These are phyloP conservation scores for Orthosia gothica DNA, from an alignment of 2,888 invertebrate genomes.

Conservation along the genomic window DNA sequence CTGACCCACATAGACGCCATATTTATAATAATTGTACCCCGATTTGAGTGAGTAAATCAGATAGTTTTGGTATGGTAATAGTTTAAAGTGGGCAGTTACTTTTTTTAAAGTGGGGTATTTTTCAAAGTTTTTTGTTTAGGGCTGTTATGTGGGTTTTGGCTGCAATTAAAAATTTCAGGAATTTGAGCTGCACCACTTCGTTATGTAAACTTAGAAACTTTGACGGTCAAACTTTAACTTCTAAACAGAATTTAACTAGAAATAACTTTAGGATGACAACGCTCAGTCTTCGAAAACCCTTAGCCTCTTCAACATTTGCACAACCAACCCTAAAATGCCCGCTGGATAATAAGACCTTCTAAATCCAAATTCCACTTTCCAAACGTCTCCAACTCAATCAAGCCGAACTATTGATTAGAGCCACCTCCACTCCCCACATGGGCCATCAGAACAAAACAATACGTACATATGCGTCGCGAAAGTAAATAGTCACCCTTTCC, in stretches of 20 bases:
- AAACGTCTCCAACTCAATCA: conserved; percentile 55
- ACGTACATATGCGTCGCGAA: conserved; percentile 74
- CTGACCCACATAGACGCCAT: conserved; percentile 90
- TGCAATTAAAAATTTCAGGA: background rate
- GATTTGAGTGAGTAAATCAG: conserved; percentile 70
- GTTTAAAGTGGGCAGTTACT: conserved; percentile 20
- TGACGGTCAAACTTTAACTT: background rate
- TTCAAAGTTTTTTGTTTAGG: background rate
- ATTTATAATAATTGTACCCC: conserved; percentile 91
- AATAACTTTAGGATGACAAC: background rate
- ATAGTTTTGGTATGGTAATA: conserved; percentile 69
- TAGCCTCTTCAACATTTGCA: background rate
- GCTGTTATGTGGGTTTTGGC: background rate
- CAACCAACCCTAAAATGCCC: background rate
- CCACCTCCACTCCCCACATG: conserved; percentile 44
- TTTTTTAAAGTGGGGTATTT: conserved; percentile 1
- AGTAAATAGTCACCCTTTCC: conserved; percentile 78
- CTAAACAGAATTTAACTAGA: background rate
- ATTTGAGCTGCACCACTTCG: no score
- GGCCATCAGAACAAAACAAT: conserved; percentile 58
- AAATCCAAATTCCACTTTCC: conserved; percentile 28
- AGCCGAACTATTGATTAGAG: conserved; percentile 57
- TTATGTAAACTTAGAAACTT: background rate
- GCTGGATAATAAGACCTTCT: conserved; percentile 17
- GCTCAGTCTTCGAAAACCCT: background rate